A percentile compares a stretch with the other conserved stretches of the same genome.
Evolutionary conservation across 2,888 invertebrate species (phyloP).

Genomic region (Ctena decussata): DNA sequence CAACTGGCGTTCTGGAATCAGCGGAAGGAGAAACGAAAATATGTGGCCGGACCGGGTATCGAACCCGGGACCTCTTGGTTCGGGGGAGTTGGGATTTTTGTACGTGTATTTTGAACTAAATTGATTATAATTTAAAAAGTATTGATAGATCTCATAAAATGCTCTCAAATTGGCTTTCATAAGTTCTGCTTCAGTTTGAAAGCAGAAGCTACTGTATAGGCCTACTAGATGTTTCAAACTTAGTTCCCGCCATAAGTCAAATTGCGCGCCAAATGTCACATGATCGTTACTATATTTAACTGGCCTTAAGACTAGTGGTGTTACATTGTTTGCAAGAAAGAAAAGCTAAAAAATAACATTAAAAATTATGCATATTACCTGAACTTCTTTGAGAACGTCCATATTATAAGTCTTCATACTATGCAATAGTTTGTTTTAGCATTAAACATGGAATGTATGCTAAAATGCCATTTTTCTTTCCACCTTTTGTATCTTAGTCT

Average conservation of each 20-base stretch:
- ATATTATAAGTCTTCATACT: background rate
- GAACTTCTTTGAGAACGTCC: background rate
- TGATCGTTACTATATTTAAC: background rate
- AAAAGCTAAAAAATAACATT: background rate
- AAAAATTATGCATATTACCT: background rate
- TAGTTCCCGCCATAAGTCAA: background rate
- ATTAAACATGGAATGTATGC: background rate
- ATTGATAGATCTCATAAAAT: too few species aligned
- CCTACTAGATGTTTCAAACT: too few species aligned
- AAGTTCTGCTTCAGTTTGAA: too few species aligned
- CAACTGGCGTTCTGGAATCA: too few species aligned
- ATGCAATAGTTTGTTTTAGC: background rate
- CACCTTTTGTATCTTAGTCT: background rate
- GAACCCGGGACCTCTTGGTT: too few species aligned
- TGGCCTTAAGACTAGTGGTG: background rate
- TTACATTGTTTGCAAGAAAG: background rate
- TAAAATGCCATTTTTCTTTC: background rate
- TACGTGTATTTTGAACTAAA: too few species aligned
- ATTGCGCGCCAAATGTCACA: background rate
- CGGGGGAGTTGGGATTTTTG: too few species aligned
- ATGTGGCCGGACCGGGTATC: too few species aligned
- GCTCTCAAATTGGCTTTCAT: too few species aligned
- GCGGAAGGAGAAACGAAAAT: too few species aligned
- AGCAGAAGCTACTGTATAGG: too few species aligned
- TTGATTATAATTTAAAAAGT: too few species aligned